Evolutionary conservation across 30 jellyfish, hydroid and myxozoan species (phyloP).

Genomic region (Catostylus mosaicus): DNA sequence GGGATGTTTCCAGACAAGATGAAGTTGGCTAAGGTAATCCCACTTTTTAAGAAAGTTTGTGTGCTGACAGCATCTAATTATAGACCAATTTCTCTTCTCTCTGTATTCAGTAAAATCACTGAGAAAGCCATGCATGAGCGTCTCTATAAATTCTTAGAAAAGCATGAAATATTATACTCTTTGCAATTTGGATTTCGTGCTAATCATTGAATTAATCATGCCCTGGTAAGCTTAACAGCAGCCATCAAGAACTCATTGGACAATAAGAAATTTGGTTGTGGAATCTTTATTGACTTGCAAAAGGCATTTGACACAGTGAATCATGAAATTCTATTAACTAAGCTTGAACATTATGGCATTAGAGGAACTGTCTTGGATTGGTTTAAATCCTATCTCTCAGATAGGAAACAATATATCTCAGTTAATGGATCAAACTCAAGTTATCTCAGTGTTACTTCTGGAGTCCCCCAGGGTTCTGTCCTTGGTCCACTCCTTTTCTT

Average conservation of each 20-base stretch:
- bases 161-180: conserved; percentile 18
- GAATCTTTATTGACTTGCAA: conserved; percentile 56
- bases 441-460: conserved; percentile 24
- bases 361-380: conserved; percentile 51
- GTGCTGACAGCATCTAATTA: conserved; percentile 46
- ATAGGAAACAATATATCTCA: conserved; percentile 56
- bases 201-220: conserved; percentile 52
- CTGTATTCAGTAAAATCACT: conserved; percentile 60
- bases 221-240: conserved; percentile 58
- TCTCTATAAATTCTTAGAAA: conserved; percentile 20
- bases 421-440: conserved; percentile 45
- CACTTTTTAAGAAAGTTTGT: conserved; percentile 59
- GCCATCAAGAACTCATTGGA: conserved; percentile 55
- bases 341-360: conserved; percentile 64
- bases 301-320: conserved; percentile 64
- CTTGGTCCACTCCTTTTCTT: too few species aligned
- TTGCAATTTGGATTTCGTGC: conserved; percentile 69
- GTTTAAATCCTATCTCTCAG: conserved; percentile 67
- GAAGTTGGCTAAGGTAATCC: conserved; percentile 61
- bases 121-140: conserved; percentile 55
- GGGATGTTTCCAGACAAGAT: conserved; percentile 43
- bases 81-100: conserved; percentile 69
- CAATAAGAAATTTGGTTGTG: conserved; percentile 55
- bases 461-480: conserved; percentile 73
- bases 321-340: conserved; percentile 38